phyloP scores from a whole-genome alignment of 2,113 vertebrate species.

The Calyptomena viridis region DNA sequence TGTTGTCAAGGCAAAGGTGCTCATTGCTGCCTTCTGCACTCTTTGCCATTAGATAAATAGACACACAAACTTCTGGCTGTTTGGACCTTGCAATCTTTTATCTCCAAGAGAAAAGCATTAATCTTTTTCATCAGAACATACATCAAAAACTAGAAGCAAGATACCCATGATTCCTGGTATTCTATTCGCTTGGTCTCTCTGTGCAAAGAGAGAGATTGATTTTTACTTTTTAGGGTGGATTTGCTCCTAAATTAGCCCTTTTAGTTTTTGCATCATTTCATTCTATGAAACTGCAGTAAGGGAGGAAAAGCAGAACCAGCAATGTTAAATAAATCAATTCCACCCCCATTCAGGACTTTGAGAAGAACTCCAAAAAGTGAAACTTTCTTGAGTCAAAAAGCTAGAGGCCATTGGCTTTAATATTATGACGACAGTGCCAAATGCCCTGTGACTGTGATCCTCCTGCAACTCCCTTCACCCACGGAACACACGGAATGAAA shows the following conservation, averaged over 20 bases:
- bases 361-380: neutral
- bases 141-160: slow-evolving; percentile 53
- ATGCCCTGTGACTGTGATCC: neutral
- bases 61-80: slow-evolving; percentile 25
- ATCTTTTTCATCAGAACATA: slow-evolving; percentile 54
- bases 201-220: slow-evolving; percentile 31
- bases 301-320: neutral
- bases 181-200: neutral
- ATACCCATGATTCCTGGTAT: slow-evolving; percentile 17
- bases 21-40: slow-evolving; percentile 1
- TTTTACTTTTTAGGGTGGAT: slow-evolving; percentile 62
- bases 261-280: neutral
- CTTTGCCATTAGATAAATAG: slow-evolving; percentile 44
- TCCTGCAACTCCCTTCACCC: neutral
- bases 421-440: neutral
- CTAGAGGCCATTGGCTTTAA: neutral
- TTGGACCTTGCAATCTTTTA: neutral
- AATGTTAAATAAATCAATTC: neutral
- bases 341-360: neutral
- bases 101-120: slow-evolving; percentile 36
- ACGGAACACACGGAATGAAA: neutral
- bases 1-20: slow-evolving; percentile 17
- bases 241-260: slow-evolving; percentile 47
- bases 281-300: neutral
- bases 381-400: neutral